Percentiles rank a stretch among this genome's conserved stretches.
These are phyloP conservation scores for Halictus rubicundus DNA, from an alignment of 1,140 invertebrate species.

Conservation along the genomic window DNA sequence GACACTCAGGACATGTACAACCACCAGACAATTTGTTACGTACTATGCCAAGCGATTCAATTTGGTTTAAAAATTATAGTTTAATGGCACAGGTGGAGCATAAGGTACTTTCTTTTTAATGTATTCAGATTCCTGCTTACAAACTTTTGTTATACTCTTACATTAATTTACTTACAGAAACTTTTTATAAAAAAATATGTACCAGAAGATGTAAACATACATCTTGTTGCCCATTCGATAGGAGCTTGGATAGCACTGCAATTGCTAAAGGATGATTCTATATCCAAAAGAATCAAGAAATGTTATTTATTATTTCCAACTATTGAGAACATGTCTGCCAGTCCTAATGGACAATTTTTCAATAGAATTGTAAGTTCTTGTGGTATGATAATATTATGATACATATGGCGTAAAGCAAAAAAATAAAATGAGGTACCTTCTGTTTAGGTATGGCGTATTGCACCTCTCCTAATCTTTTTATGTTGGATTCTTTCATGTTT, in stretches of 20 bases:
- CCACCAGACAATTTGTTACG: conserved; percentile 77
- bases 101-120: conserved; percentile 81
- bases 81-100: conserved; percentile 90
- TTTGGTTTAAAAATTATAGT: conserved; percentile 83
- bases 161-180: conserved; percentile 70
- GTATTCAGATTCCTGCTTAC: conserved; percentile 23
- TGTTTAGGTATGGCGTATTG: conserved; percentile 75
- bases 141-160: background rate
- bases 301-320: conserved; percentile 91
- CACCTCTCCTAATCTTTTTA: conserved; percentile 81
- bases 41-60: conserved; percentile 77
- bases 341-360: conserved; percentile 85
- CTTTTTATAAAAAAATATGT: conserved; percentile 88
- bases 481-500: conserved; percentile 83
- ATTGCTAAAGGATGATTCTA: conserved; percentile 83
- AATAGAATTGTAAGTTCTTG: conserved; percentile 78
- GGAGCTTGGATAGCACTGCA: conserved; percentile 91
- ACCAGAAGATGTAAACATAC: conserved; percentile 84
- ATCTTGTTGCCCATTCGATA: conserved; percentile 92
- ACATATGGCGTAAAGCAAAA: background rate
- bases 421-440: conserved; percentile 4
- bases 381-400: background rate
- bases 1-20: conserved; percentile 87
- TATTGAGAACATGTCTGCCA: conserved; percentile 88
- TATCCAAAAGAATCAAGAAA: conserved; percentile 79